Percentiles rank a stretch among this genome's conserved stretches.
Evolutionary conservation across 1,140 invertebrate species (phyloP).

Genomic region (Saxidomus purpurata): DNA sequence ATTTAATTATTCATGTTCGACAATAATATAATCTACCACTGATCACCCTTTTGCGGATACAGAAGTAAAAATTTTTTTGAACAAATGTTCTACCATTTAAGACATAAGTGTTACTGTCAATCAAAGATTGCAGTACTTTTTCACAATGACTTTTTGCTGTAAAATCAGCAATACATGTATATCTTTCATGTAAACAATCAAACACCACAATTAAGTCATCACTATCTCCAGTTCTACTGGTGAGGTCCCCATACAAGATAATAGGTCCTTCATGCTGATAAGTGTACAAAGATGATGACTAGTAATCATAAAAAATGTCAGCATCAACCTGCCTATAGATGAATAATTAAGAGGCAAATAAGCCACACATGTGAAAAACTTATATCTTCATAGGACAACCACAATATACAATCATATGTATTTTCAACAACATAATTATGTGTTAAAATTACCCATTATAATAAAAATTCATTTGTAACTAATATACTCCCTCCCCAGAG

Average conservation of each 20-base stretch:
- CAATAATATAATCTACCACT: no score
- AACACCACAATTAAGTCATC: background rate
- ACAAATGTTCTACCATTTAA: background rate
- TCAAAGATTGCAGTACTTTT: no score
- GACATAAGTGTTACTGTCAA: no score
- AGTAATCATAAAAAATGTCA: background rate
- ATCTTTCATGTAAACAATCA: no score
- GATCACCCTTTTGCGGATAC: no score
- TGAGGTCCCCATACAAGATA: background rate
- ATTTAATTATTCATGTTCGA: no score
- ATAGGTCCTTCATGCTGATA: slow-evolving; percentile 21
- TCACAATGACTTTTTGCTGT: background rate
- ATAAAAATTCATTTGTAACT: slow-evolving; percentile 46
- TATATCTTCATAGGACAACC: slow-evolving; percentile 31
- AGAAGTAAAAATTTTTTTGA: background rate
- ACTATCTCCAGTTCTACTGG: slow-evolving; percentile 4
- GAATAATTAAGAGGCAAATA: slow-evolving; percentile 20
- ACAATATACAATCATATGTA: background rate
- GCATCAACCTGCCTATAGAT: slow-evolving; percentile 1
- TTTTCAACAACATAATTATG: slow-evolving; percentile 18
- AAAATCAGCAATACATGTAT: no score
- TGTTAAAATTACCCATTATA: slow-evolving; percentile 35
- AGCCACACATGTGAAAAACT: slow-evolving; percentile 24
- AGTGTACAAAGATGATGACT: no score
- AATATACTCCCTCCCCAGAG: slow-evolving; percentile 57